Conservation (phyloP, 2,797 vertebrate genomes). For the Phataginus tricuspis region DNA sequence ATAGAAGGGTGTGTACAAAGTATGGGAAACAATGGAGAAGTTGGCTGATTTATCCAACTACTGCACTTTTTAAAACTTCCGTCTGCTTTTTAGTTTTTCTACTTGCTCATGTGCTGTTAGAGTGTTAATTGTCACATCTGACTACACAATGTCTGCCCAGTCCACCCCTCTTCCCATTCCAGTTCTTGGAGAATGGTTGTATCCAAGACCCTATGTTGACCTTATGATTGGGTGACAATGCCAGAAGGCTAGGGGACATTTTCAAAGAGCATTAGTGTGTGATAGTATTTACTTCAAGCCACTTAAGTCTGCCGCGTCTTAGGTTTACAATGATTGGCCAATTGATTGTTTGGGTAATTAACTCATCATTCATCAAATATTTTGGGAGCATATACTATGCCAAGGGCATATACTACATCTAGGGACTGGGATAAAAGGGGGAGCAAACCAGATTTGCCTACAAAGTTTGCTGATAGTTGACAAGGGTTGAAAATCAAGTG, state of each 20-base stretch:
- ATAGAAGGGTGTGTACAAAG: background rate
- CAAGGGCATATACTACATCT: background rate
- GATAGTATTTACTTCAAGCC: slow-evolving; percentile 62
- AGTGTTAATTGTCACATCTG: background rate
- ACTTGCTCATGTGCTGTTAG: background rate
- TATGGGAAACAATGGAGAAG: background rate
- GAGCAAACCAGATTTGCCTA: background rate
- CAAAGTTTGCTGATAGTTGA: slow-evolving; percentile 55
- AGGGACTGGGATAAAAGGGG: background rate
- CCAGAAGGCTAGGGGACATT: slow-evolving; percentile 62
- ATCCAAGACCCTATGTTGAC: background rate
- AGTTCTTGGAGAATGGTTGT: background rate
- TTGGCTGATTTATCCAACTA: background rate
- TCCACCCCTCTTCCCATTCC: background rate
- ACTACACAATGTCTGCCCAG: background rate
- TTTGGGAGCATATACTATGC: background rate
- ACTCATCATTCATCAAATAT: background rate
- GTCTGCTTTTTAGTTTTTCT: background rate
- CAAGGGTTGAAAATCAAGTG: slow-evolving; percentile 59
- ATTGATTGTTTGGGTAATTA: background rate
- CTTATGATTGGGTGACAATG: background rate
- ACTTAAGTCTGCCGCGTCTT: slow-evolving; percentile 66
- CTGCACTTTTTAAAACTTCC: background rate
- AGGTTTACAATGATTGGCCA: slow-evolving; percentile 25
- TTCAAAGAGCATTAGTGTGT: slow-evolving; percentile 28